Percentiles rank a stretch among this genome's conserved stretches.
Evolutionary conservation across 2,113 vertebrate genomes (phyloP).

Genomic region (Prunella fulvescens): DNA sequence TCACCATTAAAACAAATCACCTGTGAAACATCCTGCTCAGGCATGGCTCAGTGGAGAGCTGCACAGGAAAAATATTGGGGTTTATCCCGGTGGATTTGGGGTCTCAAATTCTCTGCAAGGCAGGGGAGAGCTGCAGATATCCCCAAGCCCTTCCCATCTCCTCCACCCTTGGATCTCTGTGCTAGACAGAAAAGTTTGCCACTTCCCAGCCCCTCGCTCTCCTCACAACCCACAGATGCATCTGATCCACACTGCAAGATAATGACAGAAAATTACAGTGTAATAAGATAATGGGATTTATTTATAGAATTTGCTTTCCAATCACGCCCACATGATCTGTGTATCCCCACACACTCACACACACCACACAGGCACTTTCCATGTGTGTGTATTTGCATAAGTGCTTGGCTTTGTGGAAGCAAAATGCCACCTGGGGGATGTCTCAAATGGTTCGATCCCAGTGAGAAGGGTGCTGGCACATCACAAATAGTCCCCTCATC

Average conservation of each 20-base stretch:
- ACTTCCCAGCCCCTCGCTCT: conserved; percentile 37
- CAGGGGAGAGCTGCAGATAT: not conserved
- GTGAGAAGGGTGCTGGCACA: conserved; percentile 31
- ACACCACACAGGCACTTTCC: not conserved
- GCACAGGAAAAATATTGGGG: not conserved
- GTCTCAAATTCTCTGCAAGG: not conserved
- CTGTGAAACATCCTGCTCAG: not conserved
- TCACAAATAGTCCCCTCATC: conserved; percentile 46
- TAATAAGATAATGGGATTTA: conserved; percentile 65
- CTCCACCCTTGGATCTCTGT: not conserved
- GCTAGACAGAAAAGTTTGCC: not conserved
- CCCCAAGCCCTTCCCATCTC: not conserved
- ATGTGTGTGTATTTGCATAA: conserved; percentile 45
- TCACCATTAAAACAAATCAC: not conserved
- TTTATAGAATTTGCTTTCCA: conserved; percentile 61
- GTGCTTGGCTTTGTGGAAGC: conserved; percentile 47
- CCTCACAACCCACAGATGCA: conserved; percentile 38
- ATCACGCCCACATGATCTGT: conserved; percentile 29
- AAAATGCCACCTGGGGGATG: conserved; percentile 55
- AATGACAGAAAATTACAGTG: conserved; percentile 63
- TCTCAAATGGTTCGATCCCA: conserved; percentile 29
- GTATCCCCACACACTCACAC: not conserved
- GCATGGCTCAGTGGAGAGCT: fast-evolving
- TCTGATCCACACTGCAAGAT: conserved; percentile 50
- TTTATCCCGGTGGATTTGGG: fast-evolving